Evolutionary conservation across 1,140 invertebrate species (phyloP).

Genomic region (Aphelinus atriplicis): DNA sequence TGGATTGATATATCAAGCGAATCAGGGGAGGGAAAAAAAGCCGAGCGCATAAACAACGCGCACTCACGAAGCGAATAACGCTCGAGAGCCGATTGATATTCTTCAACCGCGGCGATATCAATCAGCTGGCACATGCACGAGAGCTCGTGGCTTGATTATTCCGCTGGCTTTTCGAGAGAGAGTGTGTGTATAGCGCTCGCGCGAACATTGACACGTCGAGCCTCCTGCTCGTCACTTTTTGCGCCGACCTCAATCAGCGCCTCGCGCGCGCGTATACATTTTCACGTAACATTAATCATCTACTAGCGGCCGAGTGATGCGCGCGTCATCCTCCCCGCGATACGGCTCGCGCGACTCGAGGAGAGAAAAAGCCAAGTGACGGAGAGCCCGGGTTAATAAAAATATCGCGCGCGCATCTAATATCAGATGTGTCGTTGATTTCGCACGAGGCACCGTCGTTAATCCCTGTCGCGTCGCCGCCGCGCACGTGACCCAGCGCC

Average conservation of each 20-base stretch:
- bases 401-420: background rate
- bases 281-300: slow-evolving; percentile 24
- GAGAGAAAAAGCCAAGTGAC: background rate
- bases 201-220: slow-evolving; percentile 7
- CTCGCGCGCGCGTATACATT: slow-evolving; percentile 1
- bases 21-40: too few species aligned
- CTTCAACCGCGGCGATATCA: too few species aligned
- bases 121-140: background rate
- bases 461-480: background rate
- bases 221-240: background rate
- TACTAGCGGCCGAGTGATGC: background rate
- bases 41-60: too few species aligned
- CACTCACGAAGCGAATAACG: too few species aligned
- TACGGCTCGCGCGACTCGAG: background rate
- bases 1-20: too few species aligned
- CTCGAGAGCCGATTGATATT: too few species aligned
- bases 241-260: slow-evolving; percentile 9
- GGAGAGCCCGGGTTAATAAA: background rate
- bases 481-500: background rate
- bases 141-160: background rate
- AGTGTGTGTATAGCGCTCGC: background rate
- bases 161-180: background rate
- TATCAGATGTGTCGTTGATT: background rate
- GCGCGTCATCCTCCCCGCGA: background rate
- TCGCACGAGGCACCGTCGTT: background rate